Evolutionary conservation across 2,888 invertebrate species (phyloP).

Genomic region (Piscicola geometra): DNA sequence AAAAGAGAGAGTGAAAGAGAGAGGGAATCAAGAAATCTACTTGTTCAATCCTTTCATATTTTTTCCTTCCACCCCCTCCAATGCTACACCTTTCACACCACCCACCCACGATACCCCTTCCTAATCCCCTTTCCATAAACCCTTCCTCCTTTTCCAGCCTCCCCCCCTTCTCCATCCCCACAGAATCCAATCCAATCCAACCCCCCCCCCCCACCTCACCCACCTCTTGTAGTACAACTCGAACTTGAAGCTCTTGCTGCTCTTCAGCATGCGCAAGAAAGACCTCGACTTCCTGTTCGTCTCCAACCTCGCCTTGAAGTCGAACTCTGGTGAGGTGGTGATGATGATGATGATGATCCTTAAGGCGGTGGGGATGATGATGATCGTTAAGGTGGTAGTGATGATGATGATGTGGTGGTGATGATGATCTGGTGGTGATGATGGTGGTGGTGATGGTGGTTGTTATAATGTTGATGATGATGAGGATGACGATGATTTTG

Average conservation of each 20-base stretch:
- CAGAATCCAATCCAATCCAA: no score
- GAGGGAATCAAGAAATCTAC: background rate
- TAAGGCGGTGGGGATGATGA: slow-evolving; percentile 7
- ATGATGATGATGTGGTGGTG: background rate
- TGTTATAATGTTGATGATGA: no score
- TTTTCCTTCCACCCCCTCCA: no score
- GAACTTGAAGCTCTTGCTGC: slow-evolving; percentile 74
- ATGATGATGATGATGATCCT: background rate
- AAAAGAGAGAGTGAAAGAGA: slow-evolving; percentile 7
- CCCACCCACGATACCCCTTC: no score
- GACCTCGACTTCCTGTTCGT: slow-evolving; percentile 74
- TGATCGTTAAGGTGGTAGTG: background rate
- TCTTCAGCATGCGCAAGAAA: slow-evolving; percentile 79
- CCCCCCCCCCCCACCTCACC: no score
- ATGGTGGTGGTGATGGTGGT: no score
- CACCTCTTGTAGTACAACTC: slow-evolving; percentile 89
- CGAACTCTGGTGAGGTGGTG: slow-evolving; percentile 64
- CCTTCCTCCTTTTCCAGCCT: no score
- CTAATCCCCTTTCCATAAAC: no score
- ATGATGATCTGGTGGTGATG: background rate
- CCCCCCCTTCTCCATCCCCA: no score
- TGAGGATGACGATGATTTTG: no score
- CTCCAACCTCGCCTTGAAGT: slow-evolving; percentile 71
- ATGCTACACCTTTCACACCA: no score
- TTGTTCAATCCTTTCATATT: no score